Evolutionary conservation across 2,113 vertebrate genomes (phyloP).

Genomic region (Calypte anna): DNA sequence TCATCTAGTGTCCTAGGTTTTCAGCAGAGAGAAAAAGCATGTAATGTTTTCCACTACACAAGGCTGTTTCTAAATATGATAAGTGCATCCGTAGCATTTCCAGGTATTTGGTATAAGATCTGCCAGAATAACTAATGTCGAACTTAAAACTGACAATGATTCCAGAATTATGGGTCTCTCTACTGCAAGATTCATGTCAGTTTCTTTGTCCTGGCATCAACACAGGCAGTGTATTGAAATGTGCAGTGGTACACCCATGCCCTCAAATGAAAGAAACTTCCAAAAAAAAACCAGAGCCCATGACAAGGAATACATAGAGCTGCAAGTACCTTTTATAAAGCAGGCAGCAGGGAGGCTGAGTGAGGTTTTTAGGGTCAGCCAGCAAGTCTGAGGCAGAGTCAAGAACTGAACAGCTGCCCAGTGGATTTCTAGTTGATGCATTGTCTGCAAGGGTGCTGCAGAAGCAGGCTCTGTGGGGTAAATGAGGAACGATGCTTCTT

Average conservation of each 20-base stretch:
- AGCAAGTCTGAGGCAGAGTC: background rate
- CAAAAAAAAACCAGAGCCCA: background rate
- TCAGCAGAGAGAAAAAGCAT: background rate
- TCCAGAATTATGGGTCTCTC: background rate
- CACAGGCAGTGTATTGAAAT: background rate
- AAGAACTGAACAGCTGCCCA: background rate
- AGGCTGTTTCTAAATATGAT: background rate
- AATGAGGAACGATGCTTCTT: background rate
- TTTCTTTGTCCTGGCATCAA: background rate
- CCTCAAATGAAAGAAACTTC: background rate
- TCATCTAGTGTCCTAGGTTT: background rate
- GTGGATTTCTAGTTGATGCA: background rate
- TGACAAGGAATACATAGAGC: background rate
- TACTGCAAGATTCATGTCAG: background rate
- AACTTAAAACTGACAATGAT: background rate
- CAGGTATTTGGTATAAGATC: background rate
- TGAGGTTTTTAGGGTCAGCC: background rate
- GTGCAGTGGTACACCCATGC: accelerated
- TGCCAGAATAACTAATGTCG: background rate
- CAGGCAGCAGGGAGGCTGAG: background rate
- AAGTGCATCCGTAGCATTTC: background rate
- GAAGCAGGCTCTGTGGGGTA: background rate
- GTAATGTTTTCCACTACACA: background rate
- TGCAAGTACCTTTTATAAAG: background rate
- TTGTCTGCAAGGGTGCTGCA: background rate